Conservation (phyloP, 2,888 invertebrate species). For the Trachelus iudaicus region DNA sequence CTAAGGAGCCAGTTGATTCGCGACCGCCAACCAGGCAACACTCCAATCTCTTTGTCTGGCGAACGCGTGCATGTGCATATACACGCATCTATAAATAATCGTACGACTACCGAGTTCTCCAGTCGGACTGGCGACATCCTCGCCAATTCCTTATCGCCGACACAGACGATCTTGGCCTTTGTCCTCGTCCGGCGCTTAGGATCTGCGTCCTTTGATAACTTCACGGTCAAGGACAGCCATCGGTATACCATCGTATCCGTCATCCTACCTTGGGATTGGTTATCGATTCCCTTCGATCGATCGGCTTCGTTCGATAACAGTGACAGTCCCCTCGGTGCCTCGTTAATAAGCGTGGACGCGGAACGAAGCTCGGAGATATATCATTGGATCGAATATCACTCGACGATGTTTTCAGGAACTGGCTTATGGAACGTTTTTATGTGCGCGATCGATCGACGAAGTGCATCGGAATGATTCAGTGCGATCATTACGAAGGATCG, state of each 20-base stretch:
- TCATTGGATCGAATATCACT: background rate
- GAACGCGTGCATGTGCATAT: conserved; percentile 3
- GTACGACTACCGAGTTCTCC: conserved; percentile 23
- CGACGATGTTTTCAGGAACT: background rate
- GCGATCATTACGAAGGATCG: background rate
- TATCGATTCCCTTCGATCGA: background rate
- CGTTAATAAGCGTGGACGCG: background rate
- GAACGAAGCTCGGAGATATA: background rate
- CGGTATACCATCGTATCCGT: background rate
- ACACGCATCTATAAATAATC: conserved; percentile 39
- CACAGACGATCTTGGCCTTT: conserved; percentile 10
- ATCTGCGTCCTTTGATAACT: background rate
- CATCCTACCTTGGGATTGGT: background rate
- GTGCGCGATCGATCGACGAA: background rate
- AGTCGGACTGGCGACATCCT: conserved; percentile 6
- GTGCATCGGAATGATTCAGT: background rate
- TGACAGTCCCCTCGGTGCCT: background rate
- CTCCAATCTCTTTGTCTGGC: conserved; percentile 43
- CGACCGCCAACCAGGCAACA: conserved; percentile 57
- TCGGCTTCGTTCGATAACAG: background rate
- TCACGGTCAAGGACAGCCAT: background rate
- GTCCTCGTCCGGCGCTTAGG: background rate
- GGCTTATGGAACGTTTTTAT: background rate
- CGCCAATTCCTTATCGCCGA: conserved; percentile 20
- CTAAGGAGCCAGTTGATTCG: conserved; percentile 54